Evolutionary conservation across 2,797 vertebrate genomes (phyloP).

Genomic region (Dipus sagitta): DNA sequence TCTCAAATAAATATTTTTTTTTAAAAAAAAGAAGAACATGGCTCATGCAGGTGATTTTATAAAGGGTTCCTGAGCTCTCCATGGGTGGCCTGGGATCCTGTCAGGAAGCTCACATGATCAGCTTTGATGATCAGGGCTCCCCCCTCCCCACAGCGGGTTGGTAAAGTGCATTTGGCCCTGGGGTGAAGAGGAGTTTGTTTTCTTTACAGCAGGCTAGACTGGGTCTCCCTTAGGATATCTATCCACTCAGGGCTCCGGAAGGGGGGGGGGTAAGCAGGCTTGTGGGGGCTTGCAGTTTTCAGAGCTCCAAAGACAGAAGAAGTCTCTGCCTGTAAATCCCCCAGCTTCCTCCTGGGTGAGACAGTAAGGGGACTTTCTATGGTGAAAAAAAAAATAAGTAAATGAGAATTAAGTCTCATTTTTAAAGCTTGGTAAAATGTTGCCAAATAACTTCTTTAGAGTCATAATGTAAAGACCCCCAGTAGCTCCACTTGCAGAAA

Average conservation of each 20-base stretch:
- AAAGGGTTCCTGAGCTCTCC: background rate
- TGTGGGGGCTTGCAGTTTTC: constrained; percentile 1
- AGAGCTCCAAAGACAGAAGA: background rate
- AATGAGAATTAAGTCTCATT: constrained; percentile 42
- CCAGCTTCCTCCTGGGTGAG: background rate
- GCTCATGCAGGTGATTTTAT: background rate
- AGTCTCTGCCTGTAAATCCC: background rate
- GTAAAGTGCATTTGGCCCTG: background rate
- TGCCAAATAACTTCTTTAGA: background rate
- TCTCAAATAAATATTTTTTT: too few relatives aligned
- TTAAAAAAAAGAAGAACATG: background rate
- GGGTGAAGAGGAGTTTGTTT: constrained; percentile 43
- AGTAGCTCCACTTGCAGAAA: background rate
- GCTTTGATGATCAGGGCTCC: background rate
- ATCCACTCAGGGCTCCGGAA: background rate
- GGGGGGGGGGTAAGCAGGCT: background rate
- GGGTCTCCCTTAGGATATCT: background rate
- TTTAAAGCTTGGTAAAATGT: background rate
- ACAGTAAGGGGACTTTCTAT: background rate
- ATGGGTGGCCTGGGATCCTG: background rate
- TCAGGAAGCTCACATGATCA: background rate
- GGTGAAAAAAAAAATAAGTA: background rate
- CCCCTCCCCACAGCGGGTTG: background rate
- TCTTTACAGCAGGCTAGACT: constrained; percentile 6
- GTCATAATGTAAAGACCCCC: background rate